Base-by-base conservation (phyloP, 2,888 invertebrate genomes). In the Lagria hirta region DNA sequence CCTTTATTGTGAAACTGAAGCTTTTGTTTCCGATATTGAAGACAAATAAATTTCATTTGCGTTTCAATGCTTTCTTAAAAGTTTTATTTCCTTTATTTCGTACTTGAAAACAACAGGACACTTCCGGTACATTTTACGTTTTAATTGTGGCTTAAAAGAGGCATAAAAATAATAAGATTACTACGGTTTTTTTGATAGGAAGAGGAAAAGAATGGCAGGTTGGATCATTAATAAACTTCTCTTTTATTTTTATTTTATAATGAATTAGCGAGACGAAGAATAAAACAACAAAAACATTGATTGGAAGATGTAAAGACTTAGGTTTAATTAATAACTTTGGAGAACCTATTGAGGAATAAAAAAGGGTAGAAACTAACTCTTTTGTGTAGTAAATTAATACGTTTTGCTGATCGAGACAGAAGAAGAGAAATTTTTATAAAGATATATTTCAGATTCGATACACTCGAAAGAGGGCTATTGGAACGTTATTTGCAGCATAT, bases 131-230 rank as follows among this genome's bases (percentile, higher is more conserved):
- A 36, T 32, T 43, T 43, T 20, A 28, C 11, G 10, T 42, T 30
- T 30, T 28, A 42, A 47, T 42, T 37, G 38, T 21, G 16, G 26
- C 27, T 18, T 37, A 22, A 42, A 42, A 33, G 24, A 20, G 23
- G 26, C 18, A 28, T 47, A 42, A 43, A 47, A 32, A 47, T 47
- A 37, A 43, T 43, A 41, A 36, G 46, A 46, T 46, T 41, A 46
- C 20, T 37, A 47, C 47, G n/a, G n/a, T n/a, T 34, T 32, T 37
- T 35, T 43, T 37, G 43, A 47, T 47, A 37, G 21, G 15, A 35
- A 27, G 42, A 41, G n/a, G n/a, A 42, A 47, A 47, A 47, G 43
- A 24, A 24, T 42, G 36, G 27, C 24, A 32, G 36, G n/a, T n/a
- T n/a, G n/a, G 34, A 45, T 26, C 46, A 41, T 46, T 46, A 41